Conservation (phyloP, 2,888 invertebrate genomes). For the Rhagium mordax region DNA sequence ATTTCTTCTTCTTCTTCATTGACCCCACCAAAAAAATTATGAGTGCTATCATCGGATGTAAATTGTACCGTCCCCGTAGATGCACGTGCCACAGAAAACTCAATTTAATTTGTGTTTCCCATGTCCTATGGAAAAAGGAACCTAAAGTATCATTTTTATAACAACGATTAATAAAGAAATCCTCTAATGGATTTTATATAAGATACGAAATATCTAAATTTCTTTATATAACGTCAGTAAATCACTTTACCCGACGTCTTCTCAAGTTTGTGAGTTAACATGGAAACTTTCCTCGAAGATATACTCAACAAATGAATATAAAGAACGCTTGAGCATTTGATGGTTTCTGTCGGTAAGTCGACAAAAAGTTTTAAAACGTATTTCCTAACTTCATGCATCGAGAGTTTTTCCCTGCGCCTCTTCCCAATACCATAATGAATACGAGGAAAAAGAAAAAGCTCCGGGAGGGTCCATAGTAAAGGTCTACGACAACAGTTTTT, state of each 20-base stretch:
- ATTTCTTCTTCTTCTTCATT: too few relatives aligned
- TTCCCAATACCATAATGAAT: not conserved
- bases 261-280: constrained; percentile 10
- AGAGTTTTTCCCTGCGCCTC: not conserved
- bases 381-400: constrained; percentile 21
- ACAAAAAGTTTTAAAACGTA: constrained; percentile 24
- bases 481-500: constrained; percentile 25
- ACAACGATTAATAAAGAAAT: not conserved
- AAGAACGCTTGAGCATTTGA: constrained; percentile 22
- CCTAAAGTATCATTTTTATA: too few relatives aligned
- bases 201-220: not conserved
- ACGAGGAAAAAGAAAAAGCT: constrained; percentile 22
- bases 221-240: not conserved
- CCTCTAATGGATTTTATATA: not conserved
- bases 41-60: too few relatives aligned
- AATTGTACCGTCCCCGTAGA: too few relatives aligned
- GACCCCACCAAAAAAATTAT: too few relatives aligned
- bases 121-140: too few relatives aligned
- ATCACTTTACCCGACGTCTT: not conserved
- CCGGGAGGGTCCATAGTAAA: constrained; percentile 2
- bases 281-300: constrained; percentile 2
- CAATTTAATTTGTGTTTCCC: too few relatives aligned
- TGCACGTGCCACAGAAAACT: too few relatives aligned
- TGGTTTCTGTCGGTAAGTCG: constrained; percentile 27
- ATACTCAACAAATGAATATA: constrained; percentile 26